A percentile compares a stretch with the other conserved stretches of the same genome.
phyloP scores from a whole-genome alignment of 2,113 vertebrate species.

The Odocoileus virginianus region DNA sequence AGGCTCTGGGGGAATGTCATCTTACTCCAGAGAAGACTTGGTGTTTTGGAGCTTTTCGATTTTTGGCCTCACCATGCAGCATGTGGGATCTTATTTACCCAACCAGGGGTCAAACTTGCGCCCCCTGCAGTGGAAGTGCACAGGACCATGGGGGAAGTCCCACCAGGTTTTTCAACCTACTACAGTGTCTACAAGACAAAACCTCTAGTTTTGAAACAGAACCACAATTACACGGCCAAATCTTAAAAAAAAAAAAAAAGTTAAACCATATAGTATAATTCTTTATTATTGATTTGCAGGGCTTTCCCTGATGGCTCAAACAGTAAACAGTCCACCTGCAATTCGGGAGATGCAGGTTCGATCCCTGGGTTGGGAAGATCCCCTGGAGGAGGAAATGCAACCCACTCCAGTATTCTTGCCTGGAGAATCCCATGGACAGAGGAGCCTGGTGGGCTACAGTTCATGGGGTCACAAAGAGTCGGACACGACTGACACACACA shows the following conservation, averaged over 20 bases:
- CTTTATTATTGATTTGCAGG: not conserved
- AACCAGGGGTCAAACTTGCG: accelerated
- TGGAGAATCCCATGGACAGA: not conserved
- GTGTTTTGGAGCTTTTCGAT: not conserved
- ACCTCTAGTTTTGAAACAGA: not conserved
- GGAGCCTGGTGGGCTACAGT: not conserved
- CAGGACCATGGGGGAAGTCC: not conserved
- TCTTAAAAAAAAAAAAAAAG: not conserved
- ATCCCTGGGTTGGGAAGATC: not conserved
- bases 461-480: not conserved
- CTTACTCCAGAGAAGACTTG: not conserved
- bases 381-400: not conserved
- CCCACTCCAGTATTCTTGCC: not conserved
- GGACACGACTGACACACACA: not conserved
- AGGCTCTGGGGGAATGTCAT: not conserved
- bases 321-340: not conserved
- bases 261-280: not conserved
- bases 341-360: not conserved
- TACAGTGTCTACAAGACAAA: not conserved
- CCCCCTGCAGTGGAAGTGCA: not conserved
- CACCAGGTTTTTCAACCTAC: not conserved
- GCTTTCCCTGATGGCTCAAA: not conserved
- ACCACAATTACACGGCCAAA: not conserved
- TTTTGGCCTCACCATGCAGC: not conserved
- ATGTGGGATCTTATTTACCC: not conserved